These are phyloP conservation scores for Tipula vernalis DNA, from an alignment of 2,888 invertebrate genomes.

Conservation along the genomic window DNA sequence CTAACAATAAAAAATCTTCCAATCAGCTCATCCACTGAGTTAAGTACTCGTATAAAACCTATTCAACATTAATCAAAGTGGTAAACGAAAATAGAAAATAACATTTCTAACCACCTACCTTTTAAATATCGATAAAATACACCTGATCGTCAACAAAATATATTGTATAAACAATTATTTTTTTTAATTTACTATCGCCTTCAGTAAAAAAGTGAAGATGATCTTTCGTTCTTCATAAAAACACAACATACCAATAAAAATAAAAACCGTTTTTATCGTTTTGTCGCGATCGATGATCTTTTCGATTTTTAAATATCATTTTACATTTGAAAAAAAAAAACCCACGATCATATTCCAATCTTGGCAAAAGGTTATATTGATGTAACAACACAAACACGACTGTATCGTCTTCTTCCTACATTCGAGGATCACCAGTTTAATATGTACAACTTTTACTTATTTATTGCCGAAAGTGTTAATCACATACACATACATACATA, in stretches of 20 bases:
- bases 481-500: neutral
- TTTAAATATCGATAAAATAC: neutral
- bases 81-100: neutral
- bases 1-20: too few relatives aligned
- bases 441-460: neutral
- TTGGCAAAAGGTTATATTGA: neutral
- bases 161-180: neutral
- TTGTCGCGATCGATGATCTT: neutral
- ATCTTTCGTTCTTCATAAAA: neutral
- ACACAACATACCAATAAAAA: neutral
- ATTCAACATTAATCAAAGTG: too few relatives aligned
- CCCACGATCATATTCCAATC: neutral
- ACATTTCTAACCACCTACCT: neutral
- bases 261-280: neutral
- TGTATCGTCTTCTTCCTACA: neutral
- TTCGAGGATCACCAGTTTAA: neutral
- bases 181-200: neutral
- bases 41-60: too few relatives aligned
- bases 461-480: neutral
- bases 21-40: too few relatives aligned
- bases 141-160: neutral
- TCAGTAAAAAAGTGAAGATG: neutral
- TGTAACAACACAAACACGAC: neutral
- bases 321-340: neutral
- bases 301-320: neutral